A percentile compares a stretch with the other conserved stretches of the same genome.
Evolutionary conservation across 2,888 invertebrate genomes (phyloP).

Genomic region (Ophion ellenae): DNA sequence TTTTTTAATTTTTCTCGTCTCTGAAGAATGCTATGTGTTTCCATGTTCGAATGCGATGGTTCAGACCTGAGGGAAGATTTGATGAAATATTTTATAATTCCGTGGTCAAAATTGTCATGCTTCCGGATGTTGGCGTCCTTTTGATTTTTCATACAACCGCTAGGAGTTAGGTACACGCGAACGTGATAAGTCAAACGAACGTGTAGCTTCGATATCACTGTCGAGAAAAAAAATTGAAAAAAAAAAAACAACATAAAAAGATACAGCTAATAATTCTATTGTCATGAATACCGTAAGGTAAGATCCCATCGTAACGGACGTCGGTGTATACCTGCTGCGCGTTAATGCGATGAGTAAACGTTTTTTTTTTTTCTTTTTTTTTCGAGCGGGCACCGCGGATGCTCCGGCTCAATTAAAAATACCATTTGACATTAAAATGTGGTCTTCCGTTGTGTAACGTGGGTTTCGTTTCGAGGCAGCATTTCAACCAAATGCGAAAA

Average conservation of each 20-base stretch:
- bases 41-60: neutral
- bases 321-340: neutral
- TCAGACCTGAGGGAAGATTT: neutral
- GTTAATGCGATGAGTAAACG: neutral
- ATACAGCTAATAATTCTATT: constrained; percentile 29
- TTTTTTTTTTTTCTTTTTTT: neutral
- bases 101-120: neutral
- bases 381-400: neutral
- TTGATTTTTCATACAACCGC: neutral
- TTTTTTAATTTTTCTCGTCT: constrained; percentile 1
- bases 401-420: neutral
- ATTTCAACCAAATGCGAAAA: neutral
- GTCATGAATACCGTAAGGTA: constrained; percentile 28
- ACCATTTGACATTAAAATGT: neutral
- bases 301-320: constrained; percentile 12
- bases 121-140: neutral
- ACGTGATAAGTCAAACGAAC: neutral
- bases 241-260: neutral
- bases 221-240: neutral
- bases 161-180: no score
- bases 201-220: constrained; percentile 7
- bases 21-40: neutral
- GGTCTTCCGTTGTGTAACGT: neutral
- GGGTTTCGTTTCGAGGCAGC: neutral
- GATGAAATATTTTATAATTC: neutral